phyloP scores from a whole-genome alignment of 2,113 vertebrate genomes.

The Fregetta grallaria region DNA sequence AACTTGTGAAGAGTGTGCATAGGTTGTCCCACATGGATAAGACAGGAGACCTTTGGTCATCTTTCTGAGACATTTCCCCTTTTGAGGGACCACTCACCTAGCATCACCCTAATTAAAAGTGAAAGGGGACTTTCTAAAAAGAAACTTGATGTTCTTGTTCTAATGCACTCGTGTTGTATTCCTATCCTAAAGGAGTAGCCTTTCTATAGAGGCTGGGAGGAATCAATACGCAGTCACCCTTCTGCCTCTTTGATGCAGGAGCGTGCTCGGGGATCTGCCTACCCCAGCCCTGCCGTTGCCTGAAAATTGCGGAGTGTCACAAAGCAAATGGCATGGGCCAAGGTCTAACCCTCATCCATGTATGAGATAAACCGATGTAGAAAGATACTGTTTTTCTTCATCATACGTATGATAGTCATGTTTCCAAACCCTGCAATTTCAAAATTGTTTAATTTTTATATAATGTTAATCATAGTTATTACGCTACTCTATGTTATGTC shows the following conservation, averaged over 20 bases:
- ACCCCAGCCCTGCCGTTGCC: not conserved
- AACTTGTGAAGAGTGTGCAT: not conserved
- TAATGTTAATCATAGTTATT: slow-evolving; percentile 44
- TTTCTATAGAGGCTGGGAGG: not conserved
- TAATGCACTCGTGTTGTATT: not conserved
- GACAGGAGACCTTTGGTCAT: not conserved
- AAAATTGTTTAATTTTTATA: slow-evolving; percentile 46
- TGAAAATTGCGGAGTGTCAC: not conserved
- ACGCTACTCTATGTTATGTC: not conserved
- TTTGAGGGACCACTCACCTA: not conserved
- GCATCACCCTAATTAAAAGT: not conserved
- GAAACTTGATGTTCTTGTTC: not conserved
- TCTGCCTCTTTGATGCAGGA: not conserved
- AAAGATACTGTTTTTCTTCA: not conserved
- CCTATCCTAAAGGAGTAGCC: not conserved
- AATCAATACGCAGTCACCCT: not conserved
- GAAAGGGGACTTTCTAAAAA: not conserved
- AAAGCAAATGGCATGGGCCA: not conserved
- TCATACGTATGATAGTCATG: not conserved
- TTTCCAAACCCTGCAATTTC: slow-evolving; percentile 51
- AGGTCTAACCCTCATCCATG: not conserved
- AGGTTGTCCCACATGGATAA: not conserved
- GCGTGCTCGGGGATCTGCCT: not conserved
- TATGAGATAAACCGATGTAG: not conserved
- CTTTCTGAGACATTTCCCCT: not conserved